Base-by-base conservation (phyloP, 2,888 invertebrate genomes). In the Nomada hirtipes region DNA sequence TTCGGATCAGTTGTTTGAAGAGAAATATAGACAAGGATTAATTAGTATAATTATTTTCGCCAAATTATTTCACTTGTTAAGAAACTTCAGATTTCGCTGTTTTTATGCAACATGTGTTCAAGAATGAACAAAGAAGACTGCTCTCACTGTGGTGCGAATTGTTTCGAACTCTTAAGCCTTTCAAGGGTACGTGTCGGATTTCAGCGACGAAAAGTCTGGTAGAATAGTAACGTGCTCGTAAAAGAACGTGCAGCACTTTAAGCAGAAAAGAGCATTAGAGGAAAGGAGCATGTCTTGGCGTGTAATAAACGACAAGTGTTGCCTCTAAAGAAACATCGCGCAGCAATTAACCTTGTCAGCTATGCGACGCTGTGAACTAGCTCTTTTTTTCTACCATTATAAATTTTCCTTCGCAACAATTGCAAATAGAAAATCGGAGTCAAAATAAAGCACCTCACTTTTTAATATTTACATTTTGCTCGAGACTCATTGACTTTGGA, bases 141-240 rank as follows among this genome's bases (percentile, higher is more conserved):
- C 18, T 50, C 50, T 42, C 23, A 2, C 11, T 52, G 7, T 4
- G 23, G 13, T 47, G 50, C 26, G 36, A 42, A 69, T 42, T 20
- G 59, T 52, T 42, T 44, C 60, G 15, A 18, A 47, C 52, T 60
- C 50, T 60, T 44, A 60, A 69, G 20, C n/a, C n/a, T 42, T 59
- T 42, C 69, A 20, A 74, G 74, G 36, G 72, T 65, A 29, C 53
- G 65, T 20, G 29, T 47, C 29, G 29, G 47, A 29, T 70, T 29
- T 29, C 60, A 53, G 15, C 53, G 36, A 10, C 44, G 36, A 69
- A 59, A 69, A 50, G 69, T 74, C 57, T 36, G 9, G 36, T 15
- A 42, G 26, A 53, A 52, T 42, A 26, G 36, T 60, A 52, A 26
- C 68, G 18, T 59, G 36, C 42, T 47, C 53, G n/a, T 44, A 50